phyloP scores from a whole-genome alignment of 2,888 invertebrate species.

The Polyploca ridens region DNA sequence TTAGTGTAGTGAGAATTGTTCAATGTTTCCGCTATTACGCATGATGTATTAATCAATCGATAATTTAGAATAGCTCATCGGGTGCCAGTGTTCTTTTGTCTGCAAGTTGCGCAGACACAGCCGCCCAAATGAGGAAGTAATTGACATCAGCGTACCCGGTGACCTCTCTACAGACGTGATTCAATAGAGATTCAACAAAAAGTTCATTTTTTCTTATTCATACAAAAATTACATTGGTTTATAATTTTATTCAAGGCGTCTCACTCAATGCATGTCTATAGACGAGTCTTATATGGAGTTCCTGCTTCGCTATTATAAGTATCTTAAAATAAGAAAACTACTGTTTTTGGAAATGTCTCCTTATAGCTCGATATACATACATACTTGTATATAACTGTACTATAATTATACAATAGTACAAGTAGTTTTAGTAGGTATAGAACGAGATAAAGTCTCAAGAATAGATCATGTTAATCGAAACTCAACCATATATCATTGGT shows the following conservation, averaged over 20 bases:
- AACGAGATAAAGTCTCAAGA: too few relatives aligned
- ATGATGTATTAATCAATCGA: not conserved
- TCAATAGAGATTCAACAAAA: constrained; percentile 17
- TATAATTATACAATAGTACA: too few relatives aligned
- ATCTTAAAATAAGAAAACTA: not conserved
- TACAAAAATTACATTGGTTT: constrained; percentile 26
- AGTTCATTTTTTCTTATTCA: not conserved
- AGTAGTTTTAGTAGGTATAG: too few relatives aligned
- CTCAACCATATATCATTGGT: too few relatives aligned
- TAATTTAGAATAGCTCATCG: constrained; percentile 9
- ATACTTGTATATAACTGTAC: too few relatives aligned
- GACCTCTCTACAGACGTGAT: constrained; percentile 35
- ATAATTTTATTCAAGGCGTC: constrained; percentile 14
- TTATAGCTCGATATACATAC: not conserved
- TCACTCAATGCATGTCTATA: not conserved
- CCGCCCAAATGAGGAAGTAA: constrained; percentile 34
- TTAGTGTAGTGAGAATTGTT: not conserved
- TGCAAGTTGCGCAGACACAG: constrained; percentile 14
- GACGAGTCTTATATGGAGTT: not conserved
- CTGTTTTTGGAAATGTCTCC: not conserved
- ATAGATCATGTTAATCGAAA: too few relatives aligned
- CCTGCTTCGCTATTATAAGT: not conserved
- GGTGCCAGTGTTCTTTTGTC: constrained; percentile 16
- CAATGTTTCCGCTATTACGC: not conserved
- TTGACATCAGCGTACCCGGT: constrained; percentile 32